These are phyloP conservation scores for Drosophila recens DNA, from an alignment of 2,888 invertebrate genomes.

Conservation along the genomic window DNA sequence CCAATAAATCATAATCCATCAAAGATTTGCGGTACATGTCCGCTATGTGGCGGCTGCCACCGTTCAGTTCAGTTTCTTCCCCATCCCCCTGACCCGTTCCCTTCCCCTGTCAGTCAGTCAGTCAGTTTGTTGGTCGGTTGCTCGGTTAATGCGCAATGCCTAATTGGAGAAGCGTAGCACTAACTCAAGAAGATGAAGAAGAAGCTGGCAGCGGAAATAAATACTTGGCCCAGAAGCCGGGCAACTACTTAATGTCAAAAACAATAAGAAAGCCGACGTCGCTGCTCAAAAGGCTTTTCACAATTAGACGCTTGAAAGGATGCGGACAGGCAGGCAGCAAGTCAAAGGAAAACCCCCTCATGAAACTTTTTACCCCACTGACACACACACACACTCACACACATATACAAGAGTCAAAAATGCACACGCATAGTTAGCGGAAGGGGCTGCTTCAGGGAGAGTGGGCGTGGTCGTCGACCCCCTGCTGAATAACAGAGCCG, in stretches of 20 bases:
- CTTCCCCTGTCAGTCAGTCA: not conserved
- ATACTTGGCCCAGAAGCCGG: slow-evolving; percentile 59
- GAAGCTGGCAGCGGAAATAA: slow-evolving; percentile 65
- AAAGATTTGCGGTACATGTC: slow-evolving; percentile 74
- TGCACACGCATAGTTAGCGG: slow-evolving; percentile 30
- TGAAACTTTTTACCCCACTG: slow-evolving; percentile 54
- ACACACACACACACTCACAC: slow-evolving; percentile 29
- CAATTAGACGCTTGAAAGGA: slow-evolving; percentile 63
- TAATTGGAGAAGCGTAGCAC: slow-evolving; percentile 62
- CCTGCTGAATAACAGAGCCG: slow-evolving; percentile 47
- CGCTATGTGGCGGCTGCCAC: slow-evolving; percentile 48
- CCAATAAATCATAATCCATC: slow-evolving; percentile 82
- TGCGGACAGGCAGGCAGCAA: slow-evolving; percentile 40
- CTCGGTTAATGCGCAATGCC: slow-evolving; percentile 63
- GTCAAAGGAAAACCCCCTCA: slow-evolving; percentile 10
- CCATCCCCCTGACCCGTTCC: not conserved
- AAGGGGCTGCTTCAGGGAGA: slow-evolving; percentile 39
- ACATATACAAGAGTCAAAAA: slow-evolving; percentile 20
- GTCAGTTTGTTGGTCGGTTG: slow-evolving; percentile 14
- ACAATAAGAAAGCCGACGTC: slow-evolving; percentile 59
- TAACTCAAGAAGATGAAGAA: slow-evolving; percentile 47
- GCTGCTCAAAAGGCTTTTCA: slow-evolving; percentile 60
- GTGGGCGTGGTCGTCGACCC: slow-evolving; percentile 56
- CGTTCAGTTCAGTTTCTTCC: slow-evolving; percentile 7
- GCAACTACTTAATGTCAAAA: slow-evolving; percentile 68